Evolutionary conservation across 1,140 invertebrate genomes (phyloP), one percentile per base, ranked within the genome.

Genomic region (Lordiphosa mommai): DNA sequence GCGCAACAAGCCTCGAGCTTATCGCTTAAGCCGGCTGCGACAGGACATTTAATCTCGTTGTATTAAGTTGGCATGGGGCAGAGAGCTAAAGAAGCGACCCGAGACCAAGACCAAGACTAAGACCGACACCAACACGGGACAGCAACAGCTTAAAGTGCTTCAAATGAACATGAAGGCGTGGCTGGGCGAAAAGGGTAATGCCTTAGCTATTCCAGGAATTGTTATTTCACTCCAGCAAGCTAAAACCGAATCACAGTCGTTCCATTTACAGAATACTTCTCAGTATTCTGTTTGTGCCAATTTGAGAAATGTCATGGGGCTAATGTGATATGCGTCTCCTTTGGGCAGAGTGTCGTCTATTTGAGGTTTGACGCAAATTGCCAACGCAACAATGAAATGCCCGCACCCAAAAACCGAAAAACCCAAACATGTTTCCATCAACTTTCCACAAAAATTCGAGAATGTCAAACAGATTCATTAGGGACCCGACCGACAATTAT

Each of bases 41-140:
- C 77, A 84, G 77, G 77, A 84, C 79, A 84, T 84, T 84, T 84
- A 84, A 84, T 85, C 77, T 85, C 56, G 59, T 65, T 77, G 77
- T 85, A 84, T 77, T 85, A 77, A 60, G 51, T 51, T 51, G 32
- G 61, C 6, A 23, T 5, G 61, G 68, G 53, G 44, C 57, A 41
- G 47, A n/a, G 36, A 16, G 10, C 30, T 14, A 34, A 36, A 63
- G 52, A 17, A 33, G 33, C 33, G 36, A 20, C 29, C 27, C 14
- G 34, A 16, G 56, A 64, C 61, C 46, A 40, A 14, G 48, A 43
- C 33, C 43, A 48, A 40, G 36, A 29, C 37, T 49, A 37, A 47
- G 52, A 43, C 53, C 32, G 13, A 63, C 27, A 55, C 30, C 52
- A 61, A 27, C 40, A 38, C 61, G 53, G 38, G 59, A 59, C 57